Conservation (phyloP, 2,888 invertebrate species). For the Arge pagana region DNA sequence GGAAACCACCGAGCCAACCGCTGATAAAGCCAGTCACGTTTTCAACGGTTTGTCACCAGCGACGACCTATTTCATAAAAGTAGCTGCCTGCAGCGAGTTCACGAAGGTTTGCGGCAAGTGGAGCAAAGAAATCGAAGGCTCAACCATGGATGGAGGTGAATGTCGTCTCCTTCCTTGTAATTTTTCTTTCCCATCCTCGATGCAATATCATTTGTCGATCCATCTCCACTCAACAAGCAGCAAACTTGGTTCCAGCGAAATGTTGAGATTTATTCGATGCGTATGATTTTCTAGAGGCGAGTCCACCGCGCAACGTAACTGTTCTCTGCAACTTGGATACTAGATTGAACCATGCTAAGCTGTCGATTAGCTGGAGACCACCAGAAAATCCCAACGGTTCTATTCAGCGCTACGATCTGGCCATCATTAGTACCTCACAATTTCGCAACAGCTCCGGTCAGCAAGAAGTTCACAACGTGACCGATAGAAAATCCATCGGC, state of each 20-base stretch:
- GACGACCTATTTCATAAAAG: conserved; percentile 80
- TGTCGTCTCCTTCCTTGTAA: neutral
- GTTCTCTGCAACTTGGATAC: conserved; percentile 71
- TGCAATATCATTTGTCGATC: neutral
- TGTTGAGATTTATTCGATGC: neutral
- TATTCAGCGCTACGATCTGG: conserved; percentile 76
- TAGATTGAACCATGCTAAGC: conserved; percentile 64
- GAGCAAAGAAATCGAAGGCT: conserved; percentile 78
- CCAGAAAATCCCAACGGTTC: conserved; percentile 78
- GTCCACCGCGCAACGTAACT: conserved; percentile 71
- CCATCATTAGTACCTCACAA: conserved; percentile 60
- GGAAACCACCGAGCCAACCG: conserved; percentile 67
- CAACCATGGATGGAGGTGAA: conserved; percentile 76
- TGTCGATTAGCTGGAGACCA: conserved; percentile 74
- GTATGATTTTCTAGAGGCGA: conserved; percentile 62
- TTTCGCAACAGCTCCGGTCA: conserved; percentile 61
- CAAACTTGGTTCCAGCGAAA: no score
- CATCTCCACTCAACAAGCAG: no score
- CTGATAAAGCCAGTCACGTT: conserved; percentile 73
- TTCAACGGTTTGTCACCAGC: conserved; percentile 78
- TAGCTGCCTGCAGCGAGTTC: conserved; percentile 80
- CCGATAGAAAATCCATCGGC: conserved; percentile 53
- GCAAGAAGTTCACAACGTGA: conserved; percentile 61
- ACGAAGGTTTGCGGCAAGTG: conserved; percentile 77
- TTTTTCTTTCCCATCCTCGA: neutral